Evolutionary conservation across 2,888 invertebrate genomes (phyloP).

Genomic region (Agrotis ipsilon): DNA sequence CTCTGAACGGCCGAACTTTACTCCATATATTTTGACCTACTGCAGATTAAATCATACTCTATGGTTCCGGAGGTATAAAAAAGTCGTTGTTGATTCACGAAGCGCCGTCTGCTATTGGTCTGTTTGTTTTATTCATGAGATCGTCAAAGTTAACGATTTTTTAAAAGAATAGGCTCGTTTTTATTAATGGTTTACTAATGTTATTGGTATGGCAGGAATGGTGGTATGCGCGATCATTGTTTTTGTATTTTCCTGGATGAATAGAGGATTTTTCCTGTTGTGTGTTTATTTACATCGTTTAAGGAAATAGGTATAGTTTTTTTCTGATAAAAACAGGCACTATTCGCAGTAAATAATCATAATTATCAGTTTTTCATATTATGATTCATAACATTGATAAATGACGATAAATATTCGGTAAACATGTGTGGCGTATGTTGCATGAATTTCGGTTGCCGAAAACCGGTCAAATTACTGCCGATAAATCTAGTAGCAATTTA

Average conservation of each 20-base stretch:
- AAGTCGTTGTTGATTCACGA: conserved; percentile 57
- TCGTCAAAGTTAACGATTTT: conserved; percentile 51
- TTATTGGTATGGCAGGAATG: conserved; percentile 7
- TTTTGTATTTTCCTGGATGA: conserved; percentile 17
- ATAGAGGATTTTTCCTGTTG: conserved; percentile 15
- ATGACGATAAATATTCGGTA: background rate
- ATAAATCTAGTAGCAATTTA: background rate
- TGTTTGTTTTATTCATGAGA: conserved; percentile 44
- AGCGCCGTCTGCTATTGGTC: conserved; percentile 45
- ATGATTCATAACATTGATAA: background rate
- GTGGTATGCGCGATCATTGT: background rate
- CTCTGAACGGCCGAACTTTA: too few species aligned
- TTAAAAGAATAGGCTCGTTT: conserved; percentile 18
- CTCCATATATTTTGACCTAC: background rate
- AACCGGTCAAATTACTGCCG: background rate
- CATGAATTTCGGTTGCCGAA: background rate
- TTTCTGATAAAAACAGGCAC: background rate
- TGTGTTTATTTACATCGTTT: conserved; percentile 8
- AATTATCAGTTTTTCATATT: background rate
- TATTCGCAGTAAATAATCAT: background rate
- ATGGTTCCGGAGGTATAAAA: conserved; percentile 40
- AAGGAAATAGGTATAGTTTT: conserved; percentile 1
- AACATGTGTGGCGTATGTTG: background rate
- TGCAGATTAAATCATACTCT: conserved; percentile 40
- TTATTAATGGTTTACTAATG: conserved; percentile 11